A percentile compares a stretch with the other conserved stretches of the same genome.
Conservation (phyloP, 2,888 invertebrate species). For the Cheilosia soror region DNA sequence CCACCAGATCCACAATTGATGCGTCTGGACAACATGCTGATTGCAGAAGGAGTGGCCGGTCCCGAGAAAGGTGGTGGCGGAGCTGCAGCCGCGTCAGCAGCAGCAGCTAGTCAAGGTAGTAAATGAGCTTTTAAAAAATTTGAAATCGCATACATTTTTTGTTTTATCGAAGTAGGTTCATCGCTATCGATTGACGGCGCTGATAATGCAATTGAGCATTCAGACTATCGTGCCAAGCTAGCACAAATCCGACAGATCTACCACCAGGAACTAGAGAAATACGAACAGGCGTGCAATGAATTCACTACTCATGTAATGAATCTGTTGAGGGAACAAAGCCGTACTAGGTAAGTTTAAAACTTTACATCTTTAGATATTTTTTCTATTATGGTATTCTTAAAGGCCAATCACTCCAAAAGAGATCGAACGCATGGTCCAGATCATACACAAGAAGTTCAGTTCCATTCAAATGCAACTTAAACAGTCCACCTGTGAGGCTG, state of each 20-base stretch:
- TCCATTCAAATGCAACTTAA: constrained; percentile 99
- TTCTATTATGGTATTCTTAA: constrained; percentile 26
- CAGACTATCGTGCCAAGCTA: constrained; percentile 99
- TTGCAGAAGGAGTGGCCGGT: constrained; percentile 98
- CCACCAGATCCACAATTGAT: constrained; percentile 99
- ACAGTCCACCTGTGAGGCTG: constrained; percentile 99
- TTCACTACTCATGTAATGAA: constrained; percentile 99
- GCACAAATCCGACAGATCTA: constrained; percentile 99
- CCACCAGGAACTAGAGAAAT: constrained; percentile 99
- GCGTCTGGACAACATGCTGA: constrained; percentile 99
- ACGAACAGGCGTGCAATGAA: constrained; percentile 99
- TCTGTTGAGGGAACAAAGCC: constrained; percentile 96
- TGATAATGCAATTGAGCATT: constrained; percentile 99
- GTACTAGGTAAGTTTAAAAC: constrained; percentile 86
- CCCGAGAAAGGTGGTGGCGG: constrained; percentile 96
- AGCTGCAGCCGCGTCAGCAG: constrained; percentile 94
- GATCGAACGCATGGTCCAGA: constrained; percentile 99
- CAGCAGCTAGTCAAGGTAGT: constrained; percentile 91
- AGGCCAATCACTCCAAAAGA: constrained; percentile 99
- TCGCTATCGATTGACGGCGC: constrained; percentile 85
- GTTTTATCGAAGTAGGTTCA: constrained; percentile 78
- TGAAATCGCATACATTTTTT: constrained; percentile 38
- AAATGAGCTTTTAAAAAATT: constrained; percentile 7
- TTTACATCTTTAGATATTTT: not conserved
- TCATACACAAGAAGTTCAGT: constrained; percentile 99